Conservation (phyloP, 2,797 vertebrate species). For the Selene dorsalis region DNA sequence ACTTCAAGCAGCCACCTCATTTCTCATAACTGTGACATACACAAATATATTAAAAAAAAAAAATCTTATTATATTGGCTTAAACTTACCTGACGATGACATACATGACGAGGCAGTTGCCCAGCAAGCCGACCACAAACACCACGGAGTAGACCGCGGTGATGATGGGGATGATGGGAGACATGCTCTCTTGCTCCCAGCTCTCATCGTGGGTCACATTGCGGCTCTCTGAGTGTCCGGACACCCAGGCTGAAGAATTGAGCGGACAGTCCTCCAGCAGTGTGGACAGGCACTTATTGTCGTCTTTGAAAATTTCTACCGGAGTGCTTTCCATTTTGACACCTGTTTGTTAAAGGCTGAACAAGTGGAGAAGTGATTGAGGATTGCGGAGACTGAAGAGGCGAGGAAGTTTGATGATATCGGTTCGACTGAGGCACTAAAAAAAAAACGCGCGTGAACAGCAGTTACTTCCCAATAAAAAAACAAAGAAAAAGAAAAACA, state of each 20-base stretch:
- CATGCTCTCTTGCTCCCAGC: conserved; percentile 86
- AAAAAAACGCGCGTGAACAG: conserved; percentile 8
- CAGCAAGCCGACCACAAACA: conserved; percentile 95
- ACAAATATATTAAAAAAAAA: too few relatives aligned
- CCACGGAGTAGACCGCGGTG: conserved; percentile 94
- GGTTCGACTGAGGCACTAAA: conserved; percentile 7
- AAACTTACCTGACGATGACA: conserved; percentile 94
- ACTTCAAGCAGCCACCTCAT: not conserved
- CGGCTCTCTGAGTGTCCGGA: conserved; percentile 77
- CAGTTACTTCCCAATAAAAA: not conserved
- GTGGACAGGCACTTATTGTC: conserved; percentile 83
- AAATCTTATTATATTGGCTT: not conserved
- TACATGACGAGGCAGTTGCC: conserved; percentile 99
- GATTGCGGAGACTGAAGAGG: not conserved
- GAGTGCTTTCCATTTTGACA: conserved; percentile 86
- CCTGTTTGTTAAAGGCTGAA: conserved; percentile 36
- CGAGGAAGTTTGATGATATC: not conserved
- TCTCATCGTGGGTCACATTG: conserved; percentile 72
- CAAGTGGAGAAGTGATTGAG: too few relatives aligned
- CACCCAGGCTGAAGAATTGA: conserved; percentile 76
- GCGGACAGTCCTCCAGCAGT: conserved; percentile 77
- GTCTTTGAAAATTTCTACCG: conserved; percentile 90
- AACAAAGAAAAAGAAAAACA: not conserved
- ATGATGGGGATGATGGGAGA: conserved; percentile 93
- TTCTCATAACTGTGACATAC: not conserved